A percentile compares a stretch with the other conserved stretches of the same genome.
These are phyloP conservation scores for Semnopithecus entellus DNA, from an alignment of 2,113 vertebrate species.

Conservation along the genomic window DNA sequence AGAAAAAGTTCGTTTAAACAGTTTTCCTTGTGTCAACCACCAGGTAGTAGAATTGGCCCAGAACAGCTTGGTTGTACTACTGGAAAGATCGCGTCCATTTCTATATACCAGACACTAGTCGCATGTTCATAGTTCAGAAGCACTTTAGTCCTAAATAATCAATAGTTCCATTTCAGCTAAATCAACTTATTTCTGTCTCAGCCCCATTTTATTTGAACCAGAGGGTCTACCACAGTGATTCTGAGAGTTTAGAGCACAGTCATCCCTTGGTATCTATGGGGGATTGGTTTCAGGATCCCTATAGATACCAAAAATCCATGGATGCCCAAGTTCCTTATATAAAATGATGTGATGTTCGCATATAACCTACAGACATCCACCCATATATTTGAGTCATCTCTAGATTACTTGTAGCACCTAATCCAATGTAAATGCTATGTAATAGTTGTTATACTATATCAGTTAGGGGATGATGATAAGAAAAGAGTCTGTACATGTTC, in stretches of 20 bases:
- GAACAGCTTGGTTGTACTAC: not conserved
- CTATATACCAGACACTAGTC: not conserved
- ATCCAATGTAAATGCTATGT: not conserved
- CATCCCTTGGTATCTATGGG: not conserved
- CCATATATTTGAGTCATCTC: not conserved
- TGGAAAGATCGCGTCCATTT: not conserved
- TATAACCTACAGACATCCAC: not conserved
- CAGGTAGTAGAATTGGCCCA: not conserved
- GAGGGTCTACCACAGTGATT: not conserved
- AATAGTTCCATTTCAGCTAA: constrained; percentile 1
- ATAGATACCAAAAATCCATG: not conserved
- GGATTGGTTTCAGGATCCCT: not conserved
- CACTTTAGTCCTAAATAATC: not conserved
- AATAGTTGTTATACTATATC: not conserved
- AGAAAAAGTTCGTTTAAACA: not conserved
- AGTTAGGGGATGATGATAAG: not conserved
- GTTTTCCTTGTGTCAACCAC: not conserved
- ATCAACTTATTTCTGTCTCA: not conserved
- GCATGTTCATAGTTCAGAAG: not conserved
- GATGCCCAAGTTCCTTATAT: not conserved
- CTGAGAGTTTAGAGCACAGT: not conserved
- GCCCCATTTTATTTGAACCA: not conserved
- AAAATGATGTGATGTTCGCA: not conserved
- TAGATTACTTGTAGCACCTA: not conserved
- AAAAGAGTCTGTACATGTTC: not conserved